Conservation (phyloP, 2,888 invertebrate genomes). For the Craniophora ligustri region DNA sequence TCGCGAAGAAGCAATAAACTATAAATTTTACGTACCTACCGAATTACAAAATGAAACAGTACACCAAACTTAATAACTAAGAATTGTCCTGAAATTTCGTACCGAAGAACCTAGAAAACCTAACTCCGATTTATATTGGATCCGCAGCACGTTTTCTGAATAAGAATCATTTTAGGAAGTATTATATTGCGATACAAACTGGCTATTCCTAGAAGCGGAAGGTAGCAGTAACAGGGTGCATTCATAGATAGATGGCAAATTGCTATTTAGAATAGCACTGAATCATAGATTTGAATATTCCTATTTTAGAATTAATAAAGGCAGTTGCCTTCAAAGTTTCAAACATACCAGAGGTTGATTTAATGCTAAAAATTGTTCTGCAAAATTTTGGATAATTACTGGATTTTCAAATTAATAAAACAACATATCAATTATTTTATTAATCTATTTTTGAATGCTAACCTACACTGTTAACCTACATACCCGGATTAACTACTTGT, state of each 20-base stretch:
- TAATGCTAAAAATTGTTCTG: too few relatives aligned
- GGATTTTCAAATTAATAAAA: too few relatives aligned
- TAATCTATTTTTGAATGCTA: too few relatives aligned
- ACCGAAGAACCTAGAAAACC: conserved; percentile 9
- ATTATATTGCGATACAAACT: conserved; percentile 40
- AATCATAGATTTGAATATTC: not conserved
- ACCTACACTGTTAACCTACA: too few relatives aligned
- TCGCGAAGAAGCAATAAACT: too few relatives aligned
- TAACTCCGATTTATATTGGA: conserved; percentile 43
- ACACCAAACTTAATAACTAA: not conserved
- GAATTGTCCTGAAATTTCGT: conserved; percentile 18
- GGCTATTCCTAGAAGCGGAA: conserved; percentile 13
- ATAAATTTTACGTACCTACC: too few relatives aligned
- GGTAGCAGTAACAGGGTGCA: conserved; percentile 14
- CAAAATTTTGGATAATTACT: too few relatives aligned
- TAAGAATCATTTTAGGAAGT: conserved; percentile 52
- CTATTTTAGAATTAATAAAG: not conserved
- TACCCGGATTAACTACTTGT: too few relatives aligned
- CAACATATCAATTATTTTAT: too few relatives aligned
- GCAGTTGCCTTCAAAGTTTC: too few relatives aligned
- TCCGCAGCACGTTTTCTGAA: conserved; percentile 40
- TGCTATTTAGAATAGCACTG: conserved; percentile 7
- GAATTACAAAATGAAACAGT: too few relatives aligned
- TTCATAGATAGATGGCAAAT: conserved; percentile 24
- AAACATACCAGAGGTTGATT: too few relatives aligned